Evolutionary conservation across 2,888 invertebrate species (phyloP).

Genomic region (Chrysolina americana): DNA sequence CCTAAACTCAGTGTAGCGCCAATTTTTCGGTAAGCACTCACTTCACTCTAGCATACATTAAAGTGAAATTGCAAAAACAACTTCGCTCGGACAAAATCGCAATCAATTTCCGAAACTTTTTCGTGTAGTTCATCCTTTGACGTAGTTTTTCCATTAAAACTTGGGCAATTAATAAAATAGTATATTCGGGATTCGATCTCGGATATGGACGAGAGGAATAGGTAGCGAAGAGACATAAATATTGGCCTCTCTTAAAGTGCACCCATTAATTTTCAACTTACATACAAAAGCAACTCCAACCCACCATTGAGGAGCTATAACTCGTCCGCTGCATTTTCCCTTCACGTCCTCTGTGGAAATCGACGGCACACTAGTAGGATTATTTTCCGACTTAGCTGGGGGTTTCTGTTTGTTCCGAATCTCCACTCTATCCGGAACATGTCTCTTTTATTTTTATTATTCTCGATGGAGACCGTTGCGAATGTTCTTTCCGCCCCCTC

Average conservation of each 20-base stretch:
- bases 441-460: neutral
- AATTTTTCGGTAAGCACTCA: neutral
- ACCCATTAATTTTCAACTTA: slow-evolving; percentile 56
- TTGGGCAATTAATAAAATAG: slow-evolving; percentile 46
- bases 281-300: slow-evolving; percentile 30
- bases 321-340: slow-evolving; percentile 18
- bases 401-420: slow-evolving; percentile 10
- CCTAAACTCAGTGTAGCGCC: neutral
- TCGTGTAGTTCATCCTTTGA: slow-evolving; percentile 38
- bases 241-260: slow-evolving; percentile 49
- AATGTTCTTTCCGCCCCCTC: neutral
- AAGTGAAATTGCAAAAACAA: slow-evolving; percentile 31
- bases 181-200: slow-evolving; percentile 7
- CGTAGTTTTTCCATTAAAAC: slow-evolving; percentile 50
- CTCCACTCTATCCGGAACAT: neutral
- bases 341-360: slow-evolving; percentile 1
- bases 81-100: slow-evolving; percentile 25
- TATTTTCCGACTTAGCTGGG: slow-evolving; percentile 17
- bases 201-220: neutral
- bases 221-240: slow-evolving; percentile 43
- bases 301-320: slow-evolving; percentile 26
- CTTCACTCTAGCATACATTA: slow-evolving; percentile 2
- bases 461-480: neutral
- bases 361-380: neutral
- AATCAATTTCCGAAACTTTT: slow-evolving; percentile 36